These are phyloP conservation scores for Chaetoderma sp. DNA, from an alignment of 2,888 invertebrate genomes.

Conservation along the genomic window DNA sequence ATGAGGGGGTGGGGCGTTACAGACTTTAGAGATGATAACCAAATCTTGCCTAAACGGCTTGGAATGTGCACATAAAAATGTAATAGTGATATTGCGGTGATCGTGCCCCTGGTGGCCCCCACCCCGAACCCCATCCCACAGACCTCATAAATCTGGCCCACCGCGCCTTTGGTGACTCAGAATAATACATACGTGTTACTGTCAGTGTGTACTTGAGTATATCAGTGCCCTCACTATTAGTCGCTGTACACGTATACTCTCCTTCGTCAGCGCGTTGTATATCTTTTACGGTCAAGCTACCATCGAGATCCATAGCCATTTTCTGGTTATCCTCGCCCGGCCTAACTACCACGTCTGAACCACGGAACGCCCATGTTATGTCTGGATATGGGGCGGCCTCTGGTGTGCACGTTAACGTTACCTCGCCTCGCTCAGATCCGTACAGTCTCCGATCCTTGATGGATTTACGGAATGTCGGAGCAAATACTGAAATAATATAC, in stretches of 20 bases:
- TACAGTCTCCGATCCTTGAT: conserved; percentile 86
- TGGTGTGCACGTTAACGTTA: conserved; percentile 88
- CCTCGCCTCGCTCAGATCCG: conserved; percentile 93
- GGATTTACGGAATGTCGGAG: conserved; percentile 89
- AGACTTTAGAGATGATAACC: too few relatives aligned
- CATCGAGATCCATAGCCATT: conserved; percentile 81
- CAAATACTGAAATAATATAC: conserved; percentile 65
- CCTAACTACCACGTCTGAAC: conserved; percentile 55
- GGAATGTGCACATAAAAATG: too few relatives aligned
- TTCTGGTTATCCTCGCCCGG: conserved; percentile 31
- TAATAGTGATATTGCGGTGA: too few relatives aligned
- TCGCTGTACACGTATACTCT: conserved; percentile 54
- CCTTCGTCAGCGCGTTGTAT: conserved; percentile 48
- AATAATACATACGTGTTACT: conserved; percentile 52
- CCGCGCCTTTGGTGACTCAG: too few relatives aligned
- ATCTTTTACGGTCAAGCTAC: conserved; percentile 84
- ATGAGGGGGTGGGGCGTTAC: too few relatives aligned
- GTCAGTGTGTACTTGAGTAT: conserved; percentile 43
- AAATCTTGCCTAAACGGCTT: too few relatives aligned
- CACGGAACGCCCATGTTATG: conserved; percentile 91
- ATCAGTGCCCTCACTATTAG: conserved; percentile 49
- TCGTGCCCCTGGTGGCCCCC: too few relatives aligned
- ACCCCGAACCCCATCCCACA: too few relatives aligned
- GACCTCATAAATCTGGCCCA: too few relatives aligned
- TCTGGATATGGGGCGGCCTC: conserved; percentile 88